Evolutionary conservation across 2,797 vertebrate genomes (phyloP), one percentile per base, ranked within the genome.

Genomic region (Schizopygopsis malacanthus): DNA sequence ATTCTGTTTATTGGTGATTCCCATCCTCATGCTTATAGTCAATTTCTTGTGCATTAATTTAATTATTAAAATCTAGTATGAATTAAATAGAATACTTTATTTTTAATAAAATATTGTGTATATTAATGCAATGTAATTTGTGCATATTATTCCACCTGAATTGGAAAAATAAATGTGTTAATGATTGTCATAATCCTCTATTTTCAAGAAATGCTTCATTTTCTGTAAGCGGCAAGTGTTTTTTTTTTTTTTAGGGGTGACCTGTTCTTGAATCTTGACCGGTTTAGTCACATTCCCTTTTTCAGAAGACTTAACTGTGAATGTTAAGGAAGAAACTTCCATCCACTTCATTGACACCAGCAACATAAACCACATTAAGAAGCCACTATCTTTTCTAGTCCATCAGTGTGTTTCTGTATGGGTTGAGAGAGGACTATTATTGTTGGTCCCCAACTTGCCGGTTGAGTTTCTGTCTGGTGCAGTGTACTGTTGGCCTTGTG

Each of bases 391-490:
- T 52, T 20, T 37, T 52, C 25, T 9, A 50, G 45, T 6, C 15
- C 28, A 5, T 75, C 15, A 37, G 73, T 54, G 28, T 37, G 33
- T 37, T 61, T 25, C n/a, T 12, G 59, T 18, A 6, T 10, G 25
- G 4, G 15, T 10, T 20, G 15, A 50, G 50, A 22, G 28, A 41
- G 37, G 15, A 7, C 11, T 33, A 0, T 2, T 80, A 20, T 37
- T 33, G 15, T 65, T 79, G 6, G 20, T 43, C 56, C 25, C 28
- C 33, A 41, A 25, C 56, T 63, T 16, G 7, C n/a, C 28, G 56
- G 73, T 56, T 77, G n/a, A 77, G 47, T 33, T 22, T 52, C 13
- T 80, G n/a, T 81, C 12, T 39, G 65, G 33, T 41, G 63, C 65
- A 70, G 47, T 75, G 39, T 47, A 28, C 50, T 72, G 70, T 47